These are phyloP conservation scores for Eptesicus fuscus DNA, from an alignment of 2,113 vertebrate species.

Conservation along the genomic window DNA sequence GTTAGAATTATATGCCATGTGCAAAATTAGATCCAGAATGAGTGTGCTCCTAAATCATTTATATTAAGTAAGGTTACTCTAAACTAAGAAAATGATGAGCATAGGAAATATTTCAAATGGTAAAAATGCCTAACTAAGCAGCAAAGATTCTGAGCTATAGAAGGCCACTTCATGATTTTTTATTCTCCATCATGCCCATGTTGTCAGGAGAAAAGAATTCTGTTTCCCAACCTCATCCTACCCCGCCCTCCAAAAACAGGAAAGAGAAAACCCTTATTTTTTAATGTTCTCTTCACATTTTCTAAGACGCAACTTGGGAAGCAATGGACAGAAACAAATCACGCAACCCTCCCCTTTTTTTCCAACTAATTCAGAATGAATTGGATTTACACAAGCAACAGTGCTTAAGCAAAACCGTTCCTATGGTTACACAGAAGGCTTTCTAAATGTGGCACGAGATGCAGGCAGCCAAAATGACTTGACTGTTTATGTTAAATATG, in stretches of 20 bases:
- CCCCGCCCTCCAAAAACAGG: background rate
- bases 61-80: background rate
- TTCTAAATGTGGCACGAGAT: conserved; percentile 68
- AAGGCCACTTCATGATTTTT: background rate
- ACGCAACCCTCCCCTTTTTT: background rate
- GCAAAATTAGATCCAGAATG: background rate
- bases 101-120: conserved; percentile 12
- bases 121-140: conserved; percentile 15
- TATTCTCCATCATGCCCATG: background rate
- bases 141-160: background rate
- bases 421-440: conserved; percentile 81
- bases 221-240: background rate
- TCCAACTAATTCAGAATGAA: conserved; percentile 50
- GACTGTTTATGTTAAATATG: conserved; percentile 72
- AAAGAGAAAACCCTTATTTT: conserved; percentile 5
- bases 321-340: conserved; percentile 49
- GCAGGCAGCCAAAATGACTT: conserved; percentile 67
- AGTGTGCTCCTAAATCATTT: background rate
- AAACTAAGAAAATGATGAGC: conserved; percentile 17
- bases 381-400: conserved; percentile 58
- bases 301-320: conserved; percentile 50
- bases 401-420: conserved; percentile 72
- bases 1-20: background rate
- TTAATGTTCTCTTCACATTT: conserved; percentile 50
- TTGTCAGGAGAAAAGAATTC: background rate